Evolutionary conservation across 2,113 vertebrate genomes (phyloP), one percentile per base, ranked within the genome.

Genomic region (Setophaga kirtlandii): DNA sequence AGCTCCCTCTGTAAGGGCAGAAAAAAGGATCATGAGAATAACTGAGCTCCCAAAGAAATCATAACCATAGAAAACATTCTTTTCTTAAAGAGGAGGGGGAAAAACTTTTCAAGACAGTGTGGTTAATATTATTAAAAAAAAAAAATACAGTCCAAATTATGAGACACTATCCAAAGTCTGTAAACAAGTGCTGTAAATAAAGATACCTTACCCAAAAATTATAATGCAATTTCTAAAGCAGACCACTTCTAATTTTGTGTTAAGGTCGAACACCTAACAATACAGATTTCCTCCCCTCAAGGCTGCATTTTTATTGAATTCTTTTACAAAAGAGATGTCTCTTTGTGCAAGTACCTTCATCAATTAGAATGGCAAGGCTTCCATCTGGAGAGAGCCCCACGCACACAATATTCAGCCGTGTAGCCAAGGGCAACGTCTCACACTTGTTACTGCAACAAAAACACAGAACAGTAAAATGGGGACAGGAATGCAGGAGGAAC

Each of bases 361-460:
- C 99, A 6, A 99, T 96, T 1, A 99, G 81, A 41, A 99, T 97
- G 22, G 99, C 99, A 23, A 99, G 96, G 62, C 93, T 98, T 70
- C 99, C 99, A 37, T 99, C 98, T 1, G 99, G 99, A 76, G 99
- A 99, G 41, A 99, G 97, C 27, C 98, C 99, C 67, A 99, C 98
- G 2, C 99, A 99, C 5, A 94, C 97, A 25, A 99, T 98, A 60
- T 99, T 99, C 95, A 99, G 99, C 5, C 96, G 97, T 0, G 99
- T 98, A 75, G 99, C 98, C 88, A 99, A 12, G 0, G 99, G 99
- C 31, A 99, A 90, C 0, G 99, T 99, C 91, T 99, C 99, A 2
- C 99, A 99, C 50, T 98, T 99, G 93, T 99, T 99, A 97, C 99
- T 99, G 64, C 62, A 82, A 67, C 47, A 20, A 92, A 59, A 93